A percentile compares a stretch with the other conserved stretches of the same genome.
phyloP scores from a whole-genome alignment of 2,888 invertebrate genomes.

The Amphipoea oculea region DNA sequence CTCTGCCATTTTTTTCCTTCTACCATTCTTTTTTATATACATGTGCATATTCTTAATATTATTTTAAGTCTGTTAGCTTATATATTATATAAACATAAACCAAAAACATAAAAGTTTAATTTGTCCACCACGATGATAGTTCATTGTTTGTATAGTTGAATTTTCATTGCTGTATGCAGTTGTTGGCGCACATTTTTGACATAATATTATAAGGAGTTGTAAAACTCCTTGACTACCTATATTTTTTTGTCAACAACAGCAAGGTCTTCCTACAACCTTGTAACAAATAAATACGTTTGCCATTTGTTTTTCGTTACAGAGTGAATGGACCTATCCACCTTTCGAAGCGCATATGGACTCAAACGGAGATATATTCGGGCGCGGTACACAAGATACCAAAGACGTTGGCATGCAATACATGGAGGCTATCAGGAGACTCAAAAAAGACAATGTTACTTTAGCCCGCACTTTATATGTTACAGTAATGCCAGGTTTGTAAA shows the following conservation, averaged over 20 bases:
- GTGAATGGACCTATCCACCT: conserved; percentile 96
- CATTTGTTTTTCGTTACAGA: conserved; percentile 84
- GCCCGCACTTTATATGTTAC: conserved; percentile 81
- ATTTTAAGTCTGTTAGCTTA: no score
- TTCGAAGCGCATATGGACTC: conserved; percentile 95
- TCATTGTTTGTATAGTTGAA: no score
- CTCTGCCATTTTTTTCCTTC: background rate
- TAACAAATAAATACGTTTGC: background rate
- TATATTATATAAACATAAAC: background rate
- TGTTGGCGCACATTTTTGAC: background rate
- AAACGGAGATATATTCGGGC: conserved; percentile 95
- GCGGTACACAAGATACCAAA: conserved; percentile 96
- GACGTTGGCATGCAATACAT: conserved; percentile 86
- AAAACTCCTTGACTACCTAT: background rate
- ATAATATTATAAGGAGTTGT: background rate
- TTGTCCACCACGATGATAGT: no score
- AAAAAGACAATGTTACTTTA: conserved; percentile 73
- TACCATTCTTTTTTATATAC: background rate
- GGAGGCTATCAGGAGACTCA: conserved; percentile 79
- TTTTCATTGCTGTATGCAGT: background rate
- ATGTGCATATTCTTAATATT: background rate
- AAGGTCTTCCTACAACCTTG: background rate
- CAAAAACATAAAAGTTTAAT: background rate
- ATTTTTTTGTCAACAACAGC: background rate
- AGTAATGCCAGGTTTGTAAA: conserved; percentile 79